phyloP scores from a whole-genome alignment of 2,888 invertebrate species.

The Eristalinus aeneus region DNA sequence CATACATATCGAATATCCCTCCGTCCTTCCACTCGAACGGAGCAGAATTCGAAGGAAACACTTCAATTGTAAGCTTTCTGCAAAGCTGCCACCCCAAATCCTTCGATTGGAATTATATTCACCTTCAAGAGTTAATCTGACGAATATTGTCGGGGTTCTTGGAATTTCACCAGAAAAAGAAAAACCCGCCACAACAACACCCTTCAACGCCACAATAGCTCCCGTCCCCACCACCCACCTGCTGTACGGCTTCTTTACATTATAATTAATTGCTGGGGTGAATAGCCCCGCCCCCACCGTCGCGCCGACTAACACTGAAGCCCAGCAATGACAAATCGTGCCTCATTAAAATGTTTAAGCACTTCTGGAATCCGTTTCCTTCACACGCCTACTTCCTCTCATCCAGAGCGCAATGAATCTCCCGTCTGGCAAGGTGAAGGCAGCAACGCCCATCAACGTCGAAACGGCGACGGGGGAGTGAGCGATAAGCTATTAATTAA shows the following conservation, averaged over 20 bases:
- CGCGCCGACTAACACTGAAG: background rate
- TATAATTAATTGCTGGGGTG: conserved; percentile 8
- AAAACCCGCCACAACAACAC: background rate
- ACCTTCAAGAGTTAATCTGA: background rate
- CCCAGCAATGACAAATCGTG: conserved; percentile 58
- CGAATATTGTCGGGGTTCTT: background rate
- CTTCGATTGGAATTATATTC: background rate
- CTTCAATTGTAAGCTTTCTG: background rate
- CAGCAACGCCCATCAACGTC: background rate
- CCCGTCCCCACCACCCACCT: background rate
- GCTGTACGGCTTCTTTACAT: background rate
- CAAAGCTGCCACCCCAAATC: background rate
- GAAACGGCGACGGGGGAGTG: background rate
- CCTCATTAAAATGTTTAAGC: conserved; percentile 63
- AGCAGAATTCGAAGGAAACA: background rate
- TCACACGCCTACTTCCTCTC: conserved; percentile 40
- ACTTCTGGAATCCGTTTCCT: conserved; percentile 52
- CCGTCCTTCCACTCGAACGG: background rate
- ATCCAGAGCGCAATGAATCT: background rate
- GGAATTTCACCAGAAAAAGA: background rate
- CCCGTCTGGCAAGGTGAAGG: background rate
- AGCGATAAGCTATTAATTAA: conserved; percentile 69
- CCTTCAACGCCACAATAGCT: background rate
- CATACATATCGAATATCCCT: too few species aligned
- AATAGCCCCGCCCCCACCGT: background rate